These are phyloP conservation scores for Melanotaenia trifasciata DNA, from an alignment of 2,797 vertebrate genomes.

Conservation along the genomic window DNA sequence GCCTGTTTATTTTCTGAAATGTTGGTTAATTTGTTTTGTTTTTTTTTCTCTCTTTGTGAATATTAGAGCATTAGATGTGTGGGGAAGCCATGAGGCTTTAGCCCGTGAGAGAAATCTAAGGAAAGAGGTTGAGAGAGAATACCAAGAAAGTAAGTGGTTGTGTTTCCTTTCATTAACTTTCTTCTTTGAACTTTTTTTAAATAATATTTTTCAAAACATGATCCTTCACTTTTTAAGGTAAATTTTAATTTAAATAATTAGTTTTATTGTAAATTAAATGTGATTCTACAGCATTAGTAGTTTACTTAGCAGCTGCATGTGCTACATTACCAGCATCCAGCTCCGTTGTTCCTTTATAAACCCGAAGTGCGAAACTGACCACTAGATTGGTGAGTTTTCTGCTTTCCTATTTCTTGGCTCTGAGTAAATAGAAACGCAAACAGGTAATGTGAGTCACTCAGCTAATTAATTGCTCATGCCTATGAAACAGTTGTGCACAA, in stretches of 20 bases:
- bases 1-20: background rate
- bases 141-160: conserved; percentile 91
- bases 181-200: background rate
- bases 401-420: too few species aligned
- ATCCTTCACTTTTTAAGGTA: background rate
- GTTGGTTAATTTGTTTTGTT: background rate
- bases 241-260: background rate
- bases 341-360: too few species aligned
- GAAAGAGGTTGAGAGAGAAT: conserved; percentile 92
- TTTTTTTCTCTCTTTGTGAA: conserved; percentile 23
- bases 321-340: too few species aligned
- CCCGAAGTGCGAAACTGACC: too few species aligned
- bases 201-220: too few species aligned
- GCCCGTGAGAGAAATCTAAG: conserved; percentile 91
- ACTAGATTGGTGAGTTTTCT: too few species aligned
- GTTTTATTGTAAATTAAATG: background rate
- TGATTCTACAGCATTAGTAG: background rate
- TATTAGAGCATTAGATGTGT: conserved; percentile 93
- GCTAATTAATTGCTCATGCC: too few species aligned
- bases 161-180: background rate
- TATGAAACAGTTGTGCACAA: background rate
- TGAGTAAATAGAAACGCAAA: too few species aligned
- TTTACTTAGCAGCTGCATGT: too few species aligned
- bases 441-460: too few species aligned
- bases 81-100: conserved; percentile 96